phyloP scores from a whole-genome alignment of 2,113 vertebrate genomes.

The Archilochus colubris region DNA sequence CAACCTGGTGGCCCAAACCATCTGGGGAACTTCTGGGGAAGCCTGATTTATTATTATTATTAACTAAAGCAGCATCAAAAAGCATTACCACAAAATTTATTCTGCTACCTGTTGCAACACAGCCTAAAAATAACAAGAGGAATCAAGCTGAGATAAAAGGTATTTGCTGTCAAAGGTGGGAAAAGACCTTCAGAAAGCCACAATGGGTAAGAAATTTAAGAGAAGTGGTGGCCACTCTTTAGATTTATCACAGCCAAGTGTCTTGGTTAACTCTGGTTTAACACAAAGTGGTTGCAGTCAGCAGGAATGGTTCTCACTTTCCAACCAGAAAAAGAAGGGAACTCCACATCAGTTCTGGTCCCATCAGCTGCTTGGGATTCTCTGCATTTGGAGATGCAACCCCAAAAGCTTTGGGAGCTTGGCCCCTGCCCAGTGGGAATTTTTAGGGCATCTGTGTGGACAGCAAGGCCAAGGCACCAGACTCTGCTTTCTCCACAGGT shows the following conservation, averaged over 20 bases:
- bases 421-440: background rate
- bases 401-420: background rate
- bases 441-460: background rate
- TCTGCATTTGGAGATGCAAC: background rate
- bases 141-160: conserved; percentile 17
- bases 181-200: conserved; percentile 11
- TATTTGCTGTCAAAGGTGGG: background rate
- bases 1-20: background rate
- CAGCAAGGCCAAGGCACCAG: background rate
- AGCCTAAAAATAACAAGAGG: conserved; percentile 5
- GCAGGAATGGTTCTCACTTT: background rate
- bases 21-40: background rate
- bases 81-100: background rate
- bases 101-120: background rate
- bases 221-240: background rate
- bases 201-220: background rate
- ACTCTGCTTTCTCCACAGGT: background rate
- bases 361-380: background rate
- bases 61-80: background rate
- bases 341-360: background rate
- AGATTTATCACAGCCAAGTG: background rate
- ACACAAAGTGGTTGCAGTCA: background rate
- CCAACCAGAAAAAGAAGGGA: background rate
- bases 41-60: background rate
- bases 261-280: background rate